Conservation (phyloP, 2,113 vertebrate genomes). For the Apeltes quadracus region DNA sequence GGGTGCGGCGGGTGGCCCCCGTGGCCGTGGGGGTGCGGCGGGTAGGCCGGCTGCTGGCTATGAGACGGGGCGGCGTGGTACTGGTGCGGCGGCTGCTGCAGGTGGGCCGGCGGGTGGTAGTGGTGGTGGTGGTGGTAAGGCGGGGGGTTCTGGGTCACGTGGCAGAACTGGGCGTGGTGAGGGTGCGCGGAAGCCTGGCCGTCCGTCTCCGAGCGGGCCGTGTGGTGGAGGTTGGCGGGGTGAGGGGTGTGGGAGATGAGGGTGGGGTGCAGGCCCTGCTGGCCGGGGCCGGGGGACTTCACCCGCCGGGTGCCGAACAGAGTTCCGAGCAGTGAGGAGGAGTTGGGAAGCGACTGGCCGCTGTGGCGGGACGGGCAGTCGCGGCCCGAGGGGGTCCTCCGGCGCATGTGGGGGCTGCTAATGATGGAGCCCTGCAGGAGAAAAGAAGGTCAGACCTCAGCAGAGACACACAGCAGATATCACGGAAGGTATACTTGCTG, state of each 20-base stretch:
- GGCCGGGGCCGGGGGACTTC: constrained; percentile 82
- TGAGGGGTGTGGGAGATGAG: constrained; percentile 83
- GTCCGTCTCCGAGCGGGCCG: constrained; percentile 80
- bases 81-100: constrained; percentile 85
- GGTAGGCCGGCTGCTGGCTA: constrained; percentile 75
- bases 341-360: constrained; percentile 90
- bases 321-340: constrained; percentile 93
- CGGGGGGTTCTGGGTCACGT: constrained; percentile 89
- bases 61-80: constrained; percentile 81
- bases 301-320: constrained; percentile 90
- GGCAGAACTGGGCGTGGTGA: constrained; percentile 89
- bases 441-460: constrained; percentile 41
- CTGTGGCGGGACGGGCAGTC: constrained; percentile 94
- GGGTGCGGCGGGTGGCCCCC: constrained; percentile 75
- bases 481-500: background rate
- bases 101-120: constrained; percentile 89
- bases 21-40: constrained; percentile 73
- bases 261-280: constrained; percentile 81
- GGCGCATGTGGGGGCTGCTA: constrained; percentile 96
- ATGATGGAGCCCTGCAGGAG: constrained; percentile 95
- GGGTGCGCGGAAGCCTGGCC: constrained; percentile 77
- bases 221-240: constrained; percentile 82
- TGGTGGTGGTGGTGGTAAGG: constrained; percentile 97
- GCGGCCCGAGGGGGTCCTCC: constrained; percentile 89
- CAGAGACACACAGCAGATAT: background rate